Conservation (phyloP, 2,797 vertebrate species). For the Sebastes vulpes region DNA sequence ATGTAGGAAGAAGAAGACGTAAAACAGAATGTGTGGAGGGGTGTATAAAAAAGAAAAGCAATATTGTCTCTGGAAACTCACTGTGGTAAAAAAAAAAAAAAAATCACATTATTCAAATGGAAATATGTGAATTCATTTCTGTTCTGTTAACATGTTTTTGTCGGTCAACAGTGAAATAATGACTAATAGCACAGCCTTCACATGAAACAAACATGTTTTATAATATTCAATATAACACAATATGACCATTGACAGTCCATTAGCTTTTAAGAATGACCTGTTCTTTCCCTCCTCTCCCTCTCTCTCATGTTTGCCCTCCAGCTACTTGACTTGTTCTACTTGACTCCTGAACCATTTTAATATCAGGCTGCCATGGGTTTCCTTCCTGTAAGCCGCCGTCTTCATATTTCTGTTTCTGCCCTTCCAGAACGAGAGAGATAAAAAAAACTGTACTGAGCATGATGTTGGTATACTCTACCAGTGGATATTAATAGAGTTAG, state of each 20-base stretch:
- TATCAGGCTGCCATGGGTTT: conserved; percentile 76
- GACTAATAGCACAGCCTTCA: conserved; percentile 49
- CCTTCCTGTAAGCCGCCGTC: conserved; percentile 73
- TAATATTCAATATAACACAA: conserved; percentile 66
- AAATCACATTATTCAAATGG: background rate
- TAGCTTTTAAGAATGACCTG: conserved; percentile 80
- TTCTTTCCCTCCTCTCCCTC: conserved; percentile 60
- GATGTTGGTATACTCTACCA: conserved; percentile 25
- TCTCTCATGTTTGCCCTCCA: conserved; percentile 73
- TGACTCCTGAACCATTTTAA: conserved; percentile 86
- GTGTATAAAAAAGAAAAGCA: too few relatives aligned
- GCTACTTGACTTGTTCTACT: conserved; percentile 84
- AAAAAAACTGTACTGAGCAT: conserved; percentile 14
- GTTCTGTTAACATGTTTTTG: background rate
- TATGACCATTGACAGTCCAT: conserved; percentile 78
- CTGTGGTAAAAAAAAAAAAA: background rate
- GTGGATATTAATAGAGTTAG: conserved; percentile 49
- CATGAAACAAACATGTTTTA: conserved; percentile 64
- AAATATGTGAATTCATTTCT: background rate
- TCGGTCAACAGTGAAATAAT: conserved; percentile 37
- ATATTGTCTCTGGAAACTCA: background rate
- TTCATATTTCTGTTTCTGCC: conserved; percentile 70
- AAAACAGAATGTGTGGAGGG: background rate
- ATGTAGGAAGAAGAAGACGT: background rate
- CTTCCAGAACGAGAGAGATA: conserved; percentile 55